phyloP scores from a whole-genome alignment of 2,888 invertebrate species.

The Drosophila nigricruria region DNA sequence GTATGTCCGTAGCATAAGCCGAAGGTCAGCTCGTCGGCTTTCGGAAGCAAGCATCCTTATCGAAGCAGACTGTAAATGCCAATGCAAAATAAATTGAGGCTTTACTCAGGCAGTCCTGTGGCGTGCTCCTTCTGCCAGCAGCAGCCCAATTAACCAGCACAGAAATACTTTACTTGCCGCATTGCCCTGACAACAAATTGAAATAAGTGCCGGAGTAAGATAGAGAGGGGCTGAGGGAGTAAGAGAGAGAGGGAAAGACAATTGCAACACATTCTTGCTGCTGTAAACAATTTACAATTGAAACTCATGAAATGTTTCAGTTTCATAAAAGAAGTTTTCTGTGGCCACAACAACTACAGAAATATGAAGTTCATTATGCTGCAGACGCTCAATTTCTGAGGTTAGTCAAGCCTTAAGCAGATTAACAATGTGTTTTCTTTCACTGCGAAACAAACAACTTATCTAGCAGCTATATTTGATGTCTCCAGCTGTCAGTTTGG shows the following conservation, averaged over 20 bases:
- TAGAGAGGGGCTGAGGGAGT: not conserved
- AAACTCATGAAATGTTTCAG: constrained; percentile 32
- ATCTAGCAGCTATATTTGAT: not conserved
- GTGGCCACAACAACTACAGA: not conserved
- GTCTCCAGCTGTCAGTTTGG: constrained; percentile 1
- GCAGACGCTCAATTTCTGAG: not conserved
- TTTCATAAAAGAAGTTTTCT: not conserved
- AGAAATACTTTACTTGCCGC: constrained; percentile 4
- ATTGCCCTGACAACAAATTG: constrained; percentile 43
- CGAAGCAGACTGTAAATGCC: constrained; percentile 36
- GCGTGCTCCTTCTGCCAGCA: not conserved
- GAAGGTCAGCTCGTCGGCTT: constrained; percentile 47
- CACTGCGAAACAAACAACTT: constrained; percentile 1
- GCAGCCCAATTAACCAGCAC: constrained; percentile 30
- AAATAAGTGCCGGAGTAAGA: constrained; percentile 20
- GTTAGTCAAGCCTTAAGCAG: not conserved
- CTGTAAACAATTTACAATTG: constrained; percentile 15
- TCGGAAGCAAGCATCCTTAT: constrained; percentile 18
- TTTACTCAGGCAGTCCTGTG: not conserved
- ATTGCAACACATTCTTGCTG: constrained; percentile 15
- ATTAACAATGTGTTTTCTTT: constrained; percentile 10
- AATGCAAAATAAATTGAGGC: constrained; percentile 50
- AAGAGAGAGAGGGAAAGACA: not conserved
- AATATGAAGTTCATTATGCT: constrained; percentile 6
- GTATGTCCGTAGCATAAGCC: constrained; percentile 20